A percentile compares a stretch with the other conserved stretches of the same genome.
phyloP scores from a whole-genome alignment of 2,113 vertebrate genomes.

The Apteryx mantelli region DNA sequence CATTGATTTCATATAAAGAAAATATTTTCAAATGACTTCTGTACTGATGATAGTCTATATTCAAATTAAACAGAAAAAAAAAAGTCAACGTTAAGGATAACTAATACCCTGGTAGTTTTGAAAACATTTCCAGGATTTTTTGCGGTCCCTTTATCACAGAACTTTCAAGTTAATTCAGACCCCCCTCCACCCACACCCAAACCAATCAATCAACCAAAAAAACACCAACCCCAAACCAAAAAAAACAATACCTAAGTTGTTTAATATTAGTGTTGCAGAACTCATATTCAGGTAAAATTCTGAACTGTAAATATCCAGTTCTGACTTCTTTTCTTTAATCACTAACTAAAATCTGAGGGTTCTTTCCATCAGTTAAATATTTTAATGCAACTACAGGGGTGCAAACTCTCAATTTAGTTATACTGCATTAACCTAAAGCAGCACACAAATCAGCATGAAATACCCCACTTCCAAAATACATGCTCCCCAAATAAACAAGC shows the following conservation, averaged over 20 bases:
- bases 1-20: background rate
- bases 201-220: background rate
- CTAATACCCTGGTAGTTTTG: background rate
- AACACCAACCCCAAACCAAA: background rate
- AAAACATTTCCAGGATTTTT: background rate
- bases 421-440: background rate
- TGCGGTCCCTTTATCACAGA: background rate
- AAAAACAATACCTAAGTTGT: background rate
- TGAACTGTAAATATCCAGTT: background rate
- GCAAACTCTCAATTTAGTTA: background rate
- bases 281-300: background rate
- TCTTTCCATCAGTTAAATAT: background rate
- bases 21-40: background rate
- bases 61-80: background rate
- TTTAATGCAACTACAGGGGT: background rate
- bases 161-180: background rate
- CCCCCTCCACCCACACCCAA: background rate
- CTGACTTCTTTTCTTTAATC: background rate
- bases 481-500: background rate
- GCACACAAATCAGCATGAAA: background rate
- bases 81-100: background rate
- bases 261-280: background rate
- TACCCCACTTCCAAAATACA: background rate
- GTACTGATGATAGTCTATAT: background rate
- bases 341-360: background rate